Evolutionary conservation across 1,140 invertebrate genomes (phyloP).

Genomic region (Macrocentrus cingulum): DNA sequence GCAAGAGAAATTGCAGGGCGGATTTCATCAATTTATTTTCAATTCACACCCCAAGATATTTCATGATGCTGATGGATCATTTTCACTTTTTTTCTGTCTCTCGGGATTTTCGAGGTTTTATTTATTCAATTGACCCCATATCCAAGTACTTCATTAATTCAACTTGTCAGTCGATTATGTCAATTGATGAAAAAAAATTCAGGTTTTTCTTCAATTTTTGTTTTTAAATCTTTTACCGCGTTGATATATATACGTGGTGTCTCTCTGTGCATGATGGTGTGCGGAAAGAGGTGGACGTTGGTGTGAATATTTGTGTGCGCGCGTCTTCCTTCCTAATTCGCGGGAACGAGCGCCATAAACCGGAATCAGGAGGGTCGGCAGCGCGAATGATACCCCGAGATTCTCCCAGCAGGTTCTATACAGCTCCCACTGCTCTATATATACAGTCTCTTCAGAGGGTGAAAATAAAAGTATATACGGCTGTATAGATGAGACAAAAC

Average conservation of each 20-base stretch:
- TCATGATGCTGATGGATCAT: constrained; percentile 15
- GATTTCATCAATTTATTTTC: constrained; percentile 23
- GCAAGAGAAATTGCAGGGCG: background rate
- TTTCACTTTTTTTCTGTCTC: background rate
- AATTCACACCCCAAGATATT: background rate
- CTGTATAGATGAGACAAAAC: too few relatives aligned
- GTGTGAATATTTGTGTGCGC: background rate
- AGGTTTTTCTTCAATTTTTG: too few relatives aligned
- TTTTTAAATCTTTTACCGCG: too few relatives aligned
- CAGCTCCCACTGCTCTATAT: background rate
- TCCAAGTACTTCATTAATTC: too few relatives aligned
- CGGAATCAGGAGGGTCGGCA: constrained; percentile 15
- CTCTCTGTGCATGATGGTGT: too few relatives aligned
- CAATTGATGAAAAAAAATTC: too few relatives aligned
- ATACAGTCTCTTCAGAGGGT: too few relatives aligned
- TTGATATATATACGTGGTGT: too few relatives aligned
- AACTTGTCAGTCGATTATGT: too few relatives aligned
- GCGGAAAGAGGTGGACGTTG: too few relatives aligned
- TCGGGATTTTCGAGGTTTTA: background rate
- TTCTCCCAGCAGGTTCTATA: constrained; percentile 8
- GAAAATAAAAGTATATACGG: too few relatives aligned
- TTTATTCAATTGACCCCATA: too few relatives aligned
- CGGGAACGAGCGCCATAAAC: constrained; percentile 16
- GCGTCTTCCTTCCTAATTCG: constrained; percentile 15
- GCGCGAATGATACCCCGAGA: constrained; percentile 12